Conservation (phyloP, 2,113 vertebrate genomes). For the Grammomys dolichurus region DNA sequence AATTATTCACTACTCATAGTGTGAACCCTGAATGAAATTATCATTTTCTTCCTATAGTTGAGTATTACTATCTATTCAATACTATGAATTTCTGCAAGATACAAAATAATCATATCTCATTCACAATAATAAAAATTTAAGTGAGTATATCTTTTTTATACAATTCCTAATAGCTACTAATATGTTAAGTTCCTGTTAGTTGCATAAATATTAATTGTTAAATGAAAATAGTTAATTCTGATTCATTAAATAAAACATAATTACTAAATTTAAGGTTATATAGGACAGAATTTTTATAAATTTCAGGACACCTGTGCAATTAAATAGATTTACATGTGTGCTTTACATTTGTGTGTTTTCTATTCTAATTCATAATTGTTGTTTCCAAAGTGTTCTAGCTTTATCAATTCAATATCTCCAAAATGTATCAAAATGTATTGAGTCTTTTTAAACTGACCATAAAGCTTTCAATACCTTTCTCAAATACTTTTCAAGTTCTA, state of each 20-base stretch:
- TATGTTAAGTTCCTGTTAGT: constrained; percentile 42
- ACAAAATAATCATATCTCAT: constrained; percentile 58
- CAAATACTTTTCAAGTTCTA: constrained; percentile 20
- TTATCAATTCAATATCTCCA: neutral
- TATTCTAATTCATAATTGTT: neutral
- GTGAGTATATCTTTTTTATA: constrained; percentile 48
- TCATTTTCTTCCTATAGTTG: constrained; percentile 54
- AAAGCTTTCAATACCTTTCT: neutral
- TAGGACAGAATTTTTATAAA: constrained; percentile 9
- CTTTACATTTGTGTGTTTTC: neutral
- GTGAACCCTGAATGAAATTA: constrained; percentile 60
- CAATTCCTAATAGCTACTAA: constrained; percentile 60
- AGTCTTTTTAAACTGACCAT: neutral
- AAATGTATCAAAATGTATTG: neutral
- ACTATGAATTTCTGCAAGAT: constrained; percentile 48
- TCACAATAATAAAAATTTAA: constrained; percentile 65
- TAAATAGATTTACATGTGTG: neutral
- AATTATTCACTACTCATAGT: constrained; percentile 66
- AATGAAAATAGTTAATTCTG: constrained; percentile 48
- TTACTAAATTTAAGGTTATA: constrained; percentile 15
- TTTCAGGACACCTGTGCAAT: neutral
- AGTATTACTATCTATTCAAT: constrained; percentile 46
- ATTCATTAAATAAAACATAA: constrained; percentile 61
- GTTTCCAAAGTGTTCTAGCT: neutral
- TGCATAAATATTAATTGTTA: constrained; percentile 56